Base-by-base conservation (phyloP, 2,797 vertebrate genomes). In the Sebastes aleutianus region DNA sequence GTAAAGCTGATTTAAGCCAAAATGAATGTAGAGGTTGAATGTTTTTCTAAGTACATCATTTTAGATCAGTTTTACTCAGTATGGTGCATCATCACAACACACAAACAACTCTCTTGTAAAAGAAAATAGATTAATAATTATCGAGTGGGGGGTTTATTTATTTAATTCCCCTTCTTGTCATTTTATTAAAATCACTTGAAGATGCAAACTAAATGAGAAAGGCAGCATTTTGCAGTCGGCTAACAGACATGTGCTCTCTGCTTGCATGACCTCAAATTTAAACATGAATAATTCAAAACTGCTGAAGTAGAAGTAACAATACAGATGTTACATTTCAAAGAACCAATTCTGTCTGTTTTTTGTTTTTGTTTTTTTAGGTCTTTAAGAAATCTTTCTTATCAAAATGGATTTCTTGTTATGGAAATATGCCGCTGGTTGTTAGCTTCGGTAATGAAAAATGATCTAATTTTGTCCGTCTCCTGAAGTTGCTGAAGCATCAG, bases 371-470 rank as follows among this genome's bases (percentile, higher is more conserved):
- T 54, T 54, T 54, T 22, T 10, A n/a, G n/a, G 43, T 50, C 53
- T 54, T 54, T 54, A 54, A 61, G 59, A 73, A 57, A 65, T 63
- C 18, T 56, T 32, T 34, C 20, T 65, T 34, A 62, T 71, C 56
- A 62, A 73, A 70, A 74, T 56, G 14, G 26, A 80, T 77, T 76
- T 47, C 29, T 47, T 61, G 36, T 59, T 54, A 34, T 59, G 16
- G 62, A 72, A 77, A 77, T 32, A 29, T 4, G 4, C 7, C 11
- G 8, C 14, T 63, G 34, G 18, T 58, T 70, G 47, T 74, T 65
- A 47, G 39, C 27, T 75, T 86, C 83, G 80, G 43, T 85, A 76
- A 86, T 84, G 74, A 91, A 90, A 84, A 84, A 89, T 78, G 4
- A 72, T 74, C 58, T 78, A 70, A 77, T 90, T 79, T 76, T 74